A percentile compares a stretch with the other conserved stretches of the same genome.
phyloP scores from a whole-genome alignment of 2,888 invertebrate species.

The Harpagoxenus sublaevis region DNA sequence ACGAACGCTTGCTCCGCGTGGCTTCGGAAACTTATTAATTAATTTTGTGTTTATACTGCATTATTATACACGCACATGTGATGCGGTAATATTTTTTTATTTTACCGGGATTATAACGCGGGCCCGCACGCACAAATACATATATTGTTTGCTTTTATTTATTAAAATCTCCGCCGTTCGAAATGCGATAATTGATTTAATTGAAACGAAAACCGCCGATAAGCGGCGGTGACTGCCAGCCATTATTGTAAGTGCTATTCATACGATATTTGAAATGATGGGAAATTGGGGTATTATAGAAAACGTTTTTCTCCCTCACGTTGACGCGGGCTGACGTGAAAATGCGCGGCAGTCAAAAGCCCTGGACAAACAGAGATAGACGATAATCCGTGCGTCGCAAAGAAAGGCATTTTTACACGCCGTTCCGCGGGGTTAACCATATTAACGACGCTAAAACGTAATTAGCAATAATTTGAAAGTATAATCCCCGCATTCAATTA shows the following conservation, averaged over 20 bases:
- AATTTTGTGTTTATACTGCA: constrained; percentile 34
- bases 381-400: constrained; percentile 23
- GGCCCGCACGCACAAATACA: no score
- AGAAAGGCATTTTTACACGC: constrained; percentile 24
- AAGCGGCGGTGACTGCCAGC: constrained; percentile 15
- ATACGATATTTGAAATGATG: not conserved
- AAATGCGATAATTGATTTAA: constrained; percentile 42
- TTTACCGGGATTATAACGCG: not conserved
- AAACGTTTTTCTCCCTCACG: not conserved
- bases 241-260: constrained; percentile 40
- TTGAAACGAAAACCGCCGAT: constrained; percentile 41
- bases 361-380: constrained; percentile 48
- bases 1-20: not conserved
- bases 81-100: constrained; percentile 23
- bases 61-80: constrained; percentile 4
- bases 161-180: constrained; percentile 14
- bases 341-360: constrained; percentile 22
- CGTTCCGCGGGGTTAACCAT: constrained; percentile 10
- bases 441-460: constrained; percentile 48
- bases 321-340: constrained; percentile 2
- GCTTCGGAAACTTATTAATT: constrained; percentile 44
- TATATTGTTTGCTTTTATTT: not conserved
- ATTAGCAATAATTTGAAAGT: constrained; percentile 55
- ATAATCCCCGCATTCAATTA: constrained; percentile 49
- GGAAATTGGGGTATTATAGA: constrained; percentile 22